Conservation (phyloP, 2,888 invertebrate genomes). For the Callyntrura sp. region DNA sequence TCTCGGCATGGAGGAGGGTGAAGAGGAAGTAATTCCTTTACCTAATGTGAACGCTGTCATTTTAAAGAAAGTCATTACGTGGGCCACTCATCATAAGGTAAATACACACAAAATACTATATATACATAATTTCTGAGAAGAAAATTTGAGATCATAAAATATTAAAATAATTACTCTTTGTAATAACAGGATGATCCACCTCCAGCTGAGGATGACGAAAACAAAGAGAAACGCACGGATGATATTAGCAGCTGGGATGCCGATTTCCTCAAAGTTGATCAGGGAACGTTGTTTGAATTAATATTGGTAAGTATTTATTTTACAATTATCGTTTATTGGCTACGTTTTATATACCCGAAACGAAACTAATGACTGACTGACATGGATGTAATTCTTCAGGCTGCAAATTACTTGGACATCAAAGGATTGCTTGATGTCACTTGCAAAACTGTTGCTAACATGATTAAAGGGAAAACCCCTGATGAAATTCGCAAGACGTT, state of each 20-base stretch:
- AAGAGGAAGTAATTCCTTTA: slow-evolving; percentile 97
- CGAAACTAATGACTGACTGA: too few relatives aligned
- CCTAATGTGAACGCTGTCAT: slow-evolving; percentile 99
- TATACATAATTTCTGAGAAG: too few relatives aligned
- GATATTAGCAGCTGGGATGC: slow-evolving; percentile 99
- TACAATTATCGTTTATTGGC: too few relatives aligned
- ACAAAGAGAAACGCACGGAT: slow-evolving; percentile 99
- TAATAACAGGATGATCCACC: slow-evolving; percentile 92
- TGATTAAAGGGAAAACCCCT: slow-evolving; percentile 99
- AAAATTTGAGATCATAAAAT: too few relatives aligned
- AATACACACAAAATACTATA: too few relatives aligned
- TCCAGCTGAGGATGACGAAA: slow-evolving; percentile 98
- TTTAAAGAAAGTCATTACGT: slow-evolving; percentile 95
- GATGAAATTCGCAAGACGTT: slow-evolving; percentile 99
- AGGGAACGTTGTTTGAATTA: slow-evolving; percentile 97
- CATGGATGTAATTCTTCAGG: too few relatives aligned
- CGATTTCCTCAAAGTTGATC: slow-evolving; percentile 99
- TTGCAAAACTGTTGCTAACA: slow-evolving; percentile 99
- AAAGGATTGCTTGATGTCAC: slow-evolving; percentile 98
- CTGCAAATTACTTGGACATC: slow-evolving; percentile 98
- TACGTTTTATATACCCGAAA: too few relatives aligned
- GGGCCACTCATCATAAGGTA: slow-evolving; percentile 96
- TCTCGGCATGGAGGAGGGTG: slow-evolving; percentile 93
- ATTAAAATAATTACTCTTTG: background rate
- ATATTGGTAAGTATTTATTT: slow-evolving; percentile 90